Base-by-base conservation (phyloP, 35 echinoderm and acorn worm species). In the Stichopus chloronotus region DNA sequence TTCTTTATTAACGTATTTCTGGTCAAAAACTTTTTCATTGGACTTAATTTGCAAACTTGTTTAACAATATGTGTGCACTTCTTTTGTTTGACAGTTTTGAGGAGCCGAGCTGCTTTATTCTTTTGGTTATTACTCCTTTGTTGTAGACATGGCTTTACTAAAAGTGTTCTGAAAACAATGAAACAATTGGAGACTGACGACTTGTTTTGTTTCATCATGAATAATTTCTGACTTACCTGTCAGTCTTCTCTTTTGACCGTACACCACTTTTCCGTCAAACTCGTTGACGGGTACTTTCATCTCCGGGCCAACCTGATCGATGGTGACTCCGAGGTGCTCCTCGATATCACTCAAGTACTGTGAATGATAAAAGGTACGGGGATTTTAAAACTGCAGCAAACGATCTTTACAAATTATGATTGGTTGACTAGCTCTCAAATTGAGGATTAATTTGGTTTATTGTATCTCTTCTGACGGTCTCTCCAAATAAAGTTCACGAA, bases 211-310 rank as follows among this genome's bases (percentile, higher is more conserved):
- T 43, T 43, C 30, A 1, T 1, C 30, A 43, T 43, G 30, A 43
- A 43, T 43, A 43, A 43, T 43, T 43, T 43, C 30, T 43, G 30
- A 43, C 63, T 68, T 71, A 98, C 97, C 97, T 86, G 77, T 83
- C 14, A 92, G 63, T 71, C 78, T 94, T 68, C 87, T 91, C 84
- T 96, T 98, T 81, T 96, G 68, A 63, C 97, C 97, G 79, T 98
- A 98, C 4, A 87, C 86, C 3, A 98, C 97, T 91, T 98, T 98
- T 11, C 97, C 97, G 92, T 98, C 97, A 92, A 98, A 98, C 10
- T 94, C 97, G 96, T 98, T 92, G 17, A 90, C 90, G 5, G 71
- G 65, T 16, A 98, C 90, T 82, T 98, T 98, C 88, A 98, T 96
- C 57, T 94, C 87, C 22, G 86, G 76, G 23, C 92, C 93, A n/a